Base-by-base conservation (phyloP, 2,797 vertebrate species). In the Somateria mollissima region DNA sequence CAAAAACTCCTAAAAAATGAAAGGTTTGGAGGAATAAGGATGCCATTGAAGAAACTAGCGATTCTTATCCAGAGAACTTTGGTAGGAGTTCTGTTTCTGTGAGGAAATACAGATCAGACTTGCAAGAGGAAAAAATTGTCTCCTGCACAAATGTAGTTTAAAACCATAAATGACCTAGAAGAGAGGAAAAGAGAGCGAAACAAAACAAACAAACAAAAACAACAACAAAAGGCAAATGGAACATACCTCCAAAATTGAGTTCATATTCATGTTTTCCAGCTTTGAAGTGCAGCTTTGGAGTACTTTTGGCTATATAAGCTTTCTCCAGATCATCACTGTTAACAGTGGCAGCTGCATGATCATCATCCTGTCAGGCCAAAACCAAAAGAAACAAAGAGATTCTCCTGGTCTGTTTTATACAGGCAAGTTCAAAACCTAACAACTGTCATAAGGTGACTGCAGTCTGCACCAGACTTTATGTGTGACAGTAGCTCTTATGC, bases 281-380 rank as follows among this genome's bases (percentile, higher is more conserved):
- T 39, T 90, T 94, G 91, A 99, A 99, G 27, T 96, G 77, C 85
- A 99, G 65, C 36, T 96, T 95, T 20, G 96, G 57, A 28, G 98
- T 96, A 72, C 62, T 84, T 94, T 98, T 97, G 3, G 96, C 96
- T 92, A 98, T 89, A 95, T 98, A 99, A n/a, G 97, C 90, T 10
- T 98, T 99, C 97, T 99, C 99, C 95, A 99, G 91, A 20, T 98
- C 98, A 19, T 97, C 90, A 85, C 98, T 99, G 58, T 89, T 97
- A 83, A 99, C 20, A 2, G 98, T 98, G 45, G 98, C 92, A 21
- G 97, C 95, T 5, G 72, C 94, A 61, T 98, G 98, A 89, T 90
- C 15, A 32, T 57, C 49, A 77, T 65, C 94, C 99, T 99, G 72
- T 74, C 20, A 58, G 13, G n/a, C 12, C 45, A 96, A 91, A 96